These are phyloP conservation scores for Rhineura floridana DNA, from an alignment of 2,113 vertebrate species.

Conservation along the genomic window DNA sequence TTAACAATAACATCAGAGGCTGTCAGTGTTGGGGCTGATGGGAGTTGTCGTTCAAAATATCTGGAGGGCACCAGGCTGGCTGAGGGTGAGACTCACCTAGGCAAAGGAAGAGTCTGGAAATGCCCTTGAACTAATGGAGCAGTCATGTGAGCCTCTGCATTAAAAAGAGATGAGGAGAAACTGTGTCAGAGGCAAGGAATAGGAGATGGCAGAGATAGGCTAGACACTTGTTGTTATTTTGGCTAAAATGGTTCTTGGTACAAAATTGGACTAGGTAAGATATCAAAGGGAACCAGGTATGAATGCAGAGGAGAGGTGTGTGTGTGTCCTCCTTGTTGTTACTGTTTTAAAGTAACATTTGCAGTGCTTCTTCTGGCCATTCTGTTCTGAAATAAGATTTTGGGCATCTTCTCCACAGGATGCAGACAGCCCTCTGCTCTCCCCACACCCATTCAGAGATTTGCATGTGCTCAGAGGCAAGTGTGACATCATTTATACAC, in stretches of 20 bases:
- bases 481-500: background rate
- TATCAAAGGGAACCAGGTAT: too few relatives aligned
- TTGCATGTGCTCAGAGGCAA: background rate
- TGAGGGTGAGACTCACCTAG: background rate
- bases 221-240: background rate
- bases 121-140: background rate
- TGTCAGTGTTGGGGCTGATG: too few relatives aligned
- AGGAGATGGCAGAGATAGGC: background rate
- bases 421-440: background rate
- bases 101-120: background rate
- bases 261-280: background rate
- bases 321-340: too few relatives aligned
- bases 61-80: too few relatives aligned
- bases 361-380: background rate
- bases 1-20: too few relatives aligned
- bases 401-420: background rate
- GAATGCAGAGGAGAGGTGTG: background rate
- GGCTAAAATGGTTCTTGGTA: background rate
- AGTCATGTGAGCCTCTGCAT: background rate
- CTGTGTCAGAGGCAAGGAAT: background rate
- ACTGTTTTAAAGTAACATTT: background rate
- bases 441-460: background rate
- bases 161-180: constrained; percentile 19
- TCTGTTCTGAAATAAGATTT: background rate
- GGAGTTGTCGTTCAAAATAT: too few relatives aligned